Conservation (phyloP, 2,113 vertebrate genomes). For the Pachypanchax playfairii region DNA sequence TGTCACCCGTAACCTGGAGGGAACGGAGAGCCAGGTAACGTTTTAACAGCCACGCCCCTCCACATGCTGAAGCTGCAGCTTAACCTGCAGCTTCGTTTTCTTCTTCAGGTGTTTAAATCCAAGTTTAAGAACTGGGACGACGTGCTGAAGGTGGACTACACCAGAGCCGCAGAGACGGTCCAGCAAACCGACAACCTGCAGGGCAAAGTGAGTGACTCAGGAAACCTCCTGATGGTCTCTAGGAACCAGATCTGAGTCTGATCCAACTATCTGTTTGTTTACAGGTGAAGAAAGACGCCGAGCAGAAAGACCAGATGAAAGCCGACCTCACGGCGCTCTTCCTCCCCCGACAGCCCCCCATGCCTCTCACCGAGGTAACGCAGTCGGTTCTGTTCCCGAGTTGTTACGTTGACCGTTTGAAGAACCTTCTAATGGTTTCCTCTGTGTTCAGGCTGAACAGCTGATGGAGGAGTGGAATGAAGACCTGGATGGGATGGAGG, state of each 20-base stretch:
- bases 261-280: not conserved
- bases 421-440: too few relatives aligned
- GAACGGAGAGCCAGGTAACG: conserved; percentile 91
- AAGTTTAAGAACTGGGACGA: conserved; percentile 99
- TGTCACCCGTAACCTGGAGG: conserved; percentile 94
- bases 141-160: conserved; percentile 94
- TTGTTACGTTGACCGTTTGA: too few relatives aligned
- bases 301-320: conserved; percentile 97
- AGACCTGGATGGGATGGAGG: conserved; percentile 98
- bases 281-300: conserved; percentile 87
- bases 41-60: not conserved
- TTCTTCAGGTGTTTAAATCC: conserved; percentile 92
- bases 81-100: not conserved
- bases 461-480: conserved; percentile 99
- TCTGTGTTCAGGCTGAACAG: conserved; percentile 83
- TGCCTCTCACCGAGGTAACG: conserved; percentile 88
- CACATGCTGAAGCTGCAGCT: not conserved
- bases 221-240: not conserved
- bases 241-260: not conserved
- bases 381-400: not conserved
- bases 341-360: conserved; percentile 91
- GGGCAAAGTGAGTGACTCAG: conserved; percentile 79
- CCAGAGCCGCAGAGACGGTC: conserved; percentile 90
- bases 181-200: conserved; percentile 81
- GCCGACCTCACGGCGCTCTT: conserved; percentile 95